phyloP scores from a whole-genome alignment of 2,888 invertebrate species.

The Hypomecis atomaria region DNA sequence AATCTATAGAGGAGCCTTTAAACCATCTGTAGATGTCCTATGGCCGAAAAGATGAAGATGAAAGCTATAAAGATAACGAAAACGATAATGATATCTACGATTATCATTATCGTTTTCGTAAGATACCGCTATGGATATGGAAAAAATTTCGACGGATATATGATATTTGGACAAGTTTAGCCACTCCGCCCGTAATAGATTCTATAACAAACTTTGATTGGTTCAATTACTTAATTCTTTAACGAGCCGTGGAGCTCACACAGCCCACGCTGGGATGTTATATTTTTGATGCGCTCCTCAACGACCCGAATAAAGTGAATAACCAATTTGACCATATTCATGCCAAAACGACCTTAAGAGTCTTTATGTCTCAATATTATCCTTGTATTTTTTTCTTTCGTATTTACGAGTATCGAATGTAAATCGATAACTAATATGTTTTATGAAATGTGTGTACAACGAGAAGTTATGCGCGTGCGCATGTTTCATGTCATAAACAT shows the following conservation, averaged over 20 bases:
- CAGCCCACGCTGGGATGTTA: constrained; percentile 51
- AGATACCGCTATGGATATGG: background rate
- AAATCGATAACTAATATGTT: constrained; percentile 3
- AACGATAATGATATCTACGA: background rate
- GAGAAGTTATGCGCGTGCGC: constrained; percentile 23
- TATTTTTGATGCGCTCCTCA: constrained; percentile 48
- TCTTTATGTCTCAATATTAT: constrained; percentile 30
- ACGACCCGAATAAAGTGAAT: constrained; percentile 38
- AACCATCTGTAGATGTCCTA: no score
- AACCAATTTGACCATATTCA: constrained; percentile 39
- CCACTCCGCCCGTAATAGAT: constrained; percentile 56
- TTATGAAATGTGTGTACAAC: background rate
- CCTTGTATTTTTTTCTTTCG: constrained; percentile 5
- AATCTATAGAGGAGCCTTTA: no score
- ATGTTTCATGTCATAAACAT: constrained; percentile 39
- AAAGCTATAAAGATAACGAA: no score
- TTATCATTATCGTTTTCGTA: background rate
- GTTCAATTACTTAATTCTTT: constrained; percentile 68
- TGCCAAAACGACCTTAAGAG: constrained; percentile 24
- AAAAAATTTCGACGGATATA: constrained; percentile 18
- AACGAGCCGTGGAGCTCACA: constrained; percentile 53
- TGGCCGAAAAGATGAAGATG: no score
- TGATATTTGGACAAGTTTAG: constrained; percentile 47
- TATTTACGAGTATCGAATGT: background rate
- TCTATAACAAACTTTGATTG: constrained; percentile 63